Percentiles rank a stretch among this genome's conserved stretches.
These are phyloP conservation scores for Pinctada fucata DNA, from an alignment of 2,888 invertebrate species.

Conservation along the genomic window DNA sequence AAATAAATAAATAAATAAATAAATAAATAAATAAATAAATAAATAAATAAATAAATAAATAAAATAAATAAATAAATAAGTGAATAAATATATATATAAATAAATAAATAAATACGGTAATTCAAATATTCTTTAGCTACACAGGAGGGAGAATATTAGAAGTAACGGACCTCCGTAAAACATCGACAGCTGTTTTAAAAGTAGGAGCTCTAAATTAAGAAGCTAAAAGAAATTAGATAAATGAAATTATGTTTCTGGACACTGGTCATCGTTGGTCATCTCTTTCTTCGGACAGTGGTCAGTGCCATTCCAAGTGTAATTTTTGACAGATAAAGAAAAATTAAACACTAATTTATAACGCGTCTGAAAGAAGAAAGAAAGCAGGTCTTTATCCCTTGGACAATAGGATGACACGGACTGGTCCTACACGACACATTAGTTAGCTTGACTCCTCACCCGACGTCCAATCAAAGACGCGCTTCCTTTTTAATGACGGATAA, in stretches of 20 bases:
- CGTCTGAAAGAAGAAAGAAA: conserved; percentile 14
- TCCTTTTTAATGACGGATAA: conserved; percentile 16
- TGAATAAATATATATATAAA: too few species aligned
- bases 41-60: too few species aligned
- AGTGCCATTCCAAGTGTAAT: conserved; percentile 25
- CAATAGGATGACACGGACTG: conserved; percentile 17
- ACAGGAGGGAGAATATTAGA: too few species aligned
- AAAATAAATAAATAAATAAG: too few species aligned
- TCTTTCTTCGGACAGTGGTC: conserved; percentile 27
- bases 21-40: too few species aligned
- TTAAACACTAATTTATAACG: conserved; percentile 40
- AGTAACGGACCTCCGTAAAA: background rate
- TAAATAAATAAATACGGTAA: too few species aligned
- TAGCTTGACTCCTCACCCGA: conserved; percentile 22
- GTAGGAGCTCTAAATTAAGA: conserved; percentile 8
- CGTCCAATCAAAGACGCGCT: conserved; percentile 15
- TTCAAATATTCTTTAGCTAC: too few species aligned
- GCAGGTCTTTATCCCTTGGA: conserved; percentile 18
- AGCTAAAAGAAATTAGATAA: conserved; percentile 16
- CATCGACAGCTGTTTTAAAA: conserved; percentile 15
- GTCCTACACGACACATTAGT: background rate
- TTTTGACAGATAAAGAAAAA: conserved; percentile 37
- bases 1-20: too few species aligned
- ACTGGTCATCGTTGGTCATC: conserved; percentile 25
- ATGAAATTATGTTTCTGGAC: conserved; percentile 27